These are phyloP conservation scores for Merops nubicus DNA, from an alignment of 2,113 vertebrate species.

Conservation along the genomic window DNA sequence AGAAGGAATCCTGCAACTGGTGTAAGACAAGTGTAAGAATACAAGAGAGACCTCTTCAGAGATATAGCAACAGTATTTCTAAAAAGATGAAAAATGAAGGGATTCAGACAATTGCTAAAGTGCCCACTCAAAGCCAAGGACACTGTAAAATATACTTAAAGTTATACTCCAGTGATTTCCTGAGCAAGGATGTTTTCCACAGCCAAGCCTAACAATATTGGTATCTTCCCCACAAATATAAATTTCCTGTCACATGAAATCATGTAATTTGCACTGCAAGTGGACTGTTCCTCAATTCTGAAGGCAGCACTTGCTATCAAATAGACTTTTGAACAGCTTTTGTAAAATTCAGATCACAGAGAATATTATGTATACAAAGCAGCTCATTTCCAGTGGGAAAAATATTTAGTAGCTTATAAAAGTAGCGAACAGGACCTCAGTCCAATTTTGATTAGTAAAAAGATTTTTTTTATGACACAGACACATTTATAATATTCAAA, in stretches of 20 bases:
- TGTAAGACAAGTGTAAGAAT: background rate
- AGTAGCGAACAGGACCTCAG: background rate
- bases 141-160: background rate
- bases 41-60: background rate
- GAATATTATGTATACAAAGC: background rate
- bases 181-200: background rate
- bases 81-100: background rate
- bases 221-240: background rate
- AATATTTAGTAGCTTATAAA: background rate
- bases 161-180: background rate
- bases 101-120: background rate
- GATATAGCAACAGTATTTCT: background rate
- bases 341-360: background rate
- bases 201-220: background rate
- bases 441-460: background rate
- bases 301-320: background rate
- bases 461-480: background rate
- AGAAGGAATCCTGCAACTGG: background rate
- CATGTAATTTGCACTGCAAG: background rate
- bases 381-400: background rate
- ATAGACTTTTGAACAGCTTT: background rate
- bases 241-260: background rate
- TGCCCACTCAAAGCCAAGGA: background rate
- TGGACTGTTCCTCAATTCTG: background rate
- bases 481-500: background rate